Base-by-base conservation (phyloP, 2,888 invertebrate genomes). In the Lasioglossum pauxillum region DNA sequence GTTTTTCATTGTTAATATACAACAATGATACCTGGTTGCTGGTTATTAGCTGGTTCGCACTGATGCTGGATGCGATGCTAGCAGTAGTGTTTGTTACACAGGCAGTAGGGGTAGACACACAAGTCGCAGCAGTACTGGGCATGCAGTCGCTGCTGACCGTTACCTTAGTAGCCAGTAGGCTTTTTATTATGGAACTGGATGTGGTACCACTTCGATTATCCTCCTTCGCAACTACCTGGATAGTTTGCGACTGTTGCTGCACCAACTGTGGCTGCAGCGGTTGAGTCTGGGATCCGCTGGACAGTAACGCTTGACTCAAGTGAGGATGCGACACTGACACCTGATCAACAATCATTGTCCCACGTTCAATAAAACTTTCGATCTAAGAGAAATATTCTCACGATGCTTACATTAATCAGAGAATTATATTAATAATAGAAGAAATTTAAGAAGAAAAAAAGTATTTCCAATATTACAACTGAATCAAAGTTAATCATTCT, bases 151-250 rank as follows among this genome's bases (percentile, higher is more conserved):
- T 94, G 94, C 95, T 94, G 94, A 94, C 92, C 89, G 95, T 96
- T 96, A 98, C 98, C 97, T 99, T 99, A 96, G 98, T 98, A 92
- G 99, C 99, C 95, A 99, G 96, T 91, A 99, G 96, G 96, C 98
- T 98, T 96, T 99, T 99, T 95, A 99, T 99, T 92, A 99, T 96
- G 85, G 98, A 98, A 78, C 98, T 97, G 94, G 97, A 97, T 82
- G 96, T 96, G 89, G 95, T 94, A 89, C 95, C 95, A 90, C 93
- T 92, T 86, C 94, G 91, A 80, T 94, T 93, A 85, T 95, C 95
- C 84, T 95, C 94, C 86, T 94, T 94, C 84, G 93, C 91, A 82
- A 95, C 91, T 91, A 95, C 94, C 91, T 93, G 92, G 89, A 93
- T 86, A 83, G 93, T 90, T 83, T 92, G 93, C 64, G 90, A 93